Percentiles rank a stretch among this genome's conserved stretches.
phyloP scores from a whole-genome alignment of 2,888 invertebrate genomes.

The Pseudoips prasinana region DNA sequence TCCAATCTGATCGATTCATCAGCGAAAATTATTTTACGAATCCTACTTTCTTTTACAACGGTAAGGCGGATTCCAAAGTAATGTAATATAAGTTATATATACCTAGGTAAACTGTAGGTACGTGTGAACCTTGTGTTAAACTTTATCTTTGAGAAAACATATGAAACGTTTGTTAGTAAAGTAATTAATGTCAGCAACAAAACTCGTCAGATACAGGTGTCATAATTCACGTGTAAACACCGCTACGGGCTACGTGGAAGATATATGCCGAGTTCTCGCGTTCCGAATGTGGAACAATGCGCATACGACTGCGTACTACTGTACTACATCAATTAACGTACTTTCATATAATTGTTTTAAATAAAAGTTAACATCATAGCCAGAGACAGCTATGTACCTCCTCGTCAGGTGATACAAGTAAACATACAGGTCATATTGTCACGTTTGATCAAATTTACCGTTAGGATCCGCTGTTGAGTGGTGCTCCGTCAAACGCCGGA shows the following conservation, averaged over 20 bases:
- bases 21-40: conserved; percentile 47
- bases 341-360: no score
- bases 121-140: conserved; percentile 7
- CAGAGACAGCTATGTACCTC: no score
- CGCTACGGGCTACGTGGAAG: conserved; percentile 68
- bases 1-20: conserved; percentile 46
- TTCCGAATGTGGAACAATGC: conserved; percentile 50
- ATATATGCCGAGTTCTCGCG: conserved; percentile 41
- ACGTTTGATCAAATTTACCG: conserved; percentile 70
- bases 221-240: conserved; percentile 75
- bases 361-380: no score
- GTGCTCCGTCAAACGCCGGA: conserved; percentile 55
- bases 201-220: conserved; percentile 52
- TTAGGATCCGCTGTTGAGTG: conserved; percentile 67
- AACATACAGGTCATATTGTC: conserved; percentile 70
- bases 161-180: conserved; percentile 29
- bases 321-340: background rate
- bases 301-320: conserved; percentile 30
- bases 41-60: conserved; percentile 68
- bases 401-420: conserved; percentile 43
- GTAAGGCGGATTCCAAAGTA: conserved; percentile 47
- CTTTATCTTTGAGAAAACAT: conserved; percentile 45
- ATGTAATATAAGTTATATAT: no score
- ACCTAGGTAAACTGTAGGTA: background rate
- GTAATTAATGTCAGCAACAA: conserved; percentile 35